Evolutionary conservation across 2,888 invertebrate genomes (phyloP).

Genomic region (Rhyacophila evoluta): DNA sequence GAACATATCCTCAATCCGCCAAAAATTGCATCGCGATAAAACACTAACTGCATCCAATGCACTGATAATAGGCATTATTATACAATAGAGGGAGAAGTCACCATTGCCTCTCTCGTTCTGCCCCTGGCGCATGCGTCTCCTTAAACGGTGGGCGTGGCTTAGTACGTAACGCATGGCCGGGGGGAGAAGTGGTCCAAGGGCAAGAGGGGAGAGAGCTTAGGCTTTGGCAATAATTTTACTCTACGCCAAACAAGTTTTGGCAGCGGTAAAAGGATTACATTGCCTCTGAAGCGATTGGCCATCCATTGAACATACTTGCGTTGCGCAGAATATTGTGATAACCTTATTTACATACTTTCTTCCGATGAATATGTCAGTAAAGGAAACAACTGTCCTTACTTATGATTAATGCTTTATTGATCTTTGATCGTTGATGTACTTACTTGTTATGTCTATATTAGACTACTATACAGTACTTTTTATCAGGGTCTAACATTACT

Average conservation of each 20-base stretch:
- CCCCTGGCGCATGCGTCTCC: slow-evolving; percentile 25
- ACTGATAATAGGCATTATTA: background rate
- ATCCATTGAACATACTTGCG: slow-evolving; percentile 48
- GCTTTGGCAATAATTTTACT: slow-evolving; percentile 4
- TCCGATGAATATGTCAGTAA: too few relatives aligned
- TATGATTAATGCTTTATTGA: too few relatives aligned
- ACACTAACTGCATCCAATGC: background rate
- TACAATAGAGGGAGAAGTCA: background rate
- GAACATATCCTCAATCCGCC: background rate
- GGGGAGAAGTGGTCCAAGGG: slow-evolving; percentile 61
- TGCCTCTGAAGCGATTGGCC: slow-evolving; percentile 57
- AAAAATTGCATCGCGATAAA: background rate
- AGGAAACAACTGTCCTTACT: too few relatives aligned
- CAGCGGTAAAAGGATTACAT: slow-evolving; percentile 1
- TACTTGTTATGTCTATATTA: too few relatives aligned
- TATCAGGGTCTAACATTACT: too few relatives aligned
- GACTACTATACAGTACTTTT: too few relatives aligned
- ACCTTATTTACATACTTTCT: too few relatives aligned
- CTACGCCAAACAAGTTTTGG: slow-evolving; percentile 53
- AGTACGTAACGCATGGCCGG: slow-evolving; percentile 55
- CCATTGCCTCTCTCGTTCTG: slow-evolving; percentile 23
- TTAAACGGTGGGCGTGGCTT: slow-evolving; percentile 35
- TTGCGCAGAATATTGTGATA: background rate
- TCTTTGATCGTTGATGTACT: too few relatives aligned
- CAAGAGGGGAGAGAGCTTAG: slow-evolving; percentile 63